Evolutionary conservation across 2,797 vertebrate species (phyloP).

Genomic region (Cottoperca gobio): DNA sequence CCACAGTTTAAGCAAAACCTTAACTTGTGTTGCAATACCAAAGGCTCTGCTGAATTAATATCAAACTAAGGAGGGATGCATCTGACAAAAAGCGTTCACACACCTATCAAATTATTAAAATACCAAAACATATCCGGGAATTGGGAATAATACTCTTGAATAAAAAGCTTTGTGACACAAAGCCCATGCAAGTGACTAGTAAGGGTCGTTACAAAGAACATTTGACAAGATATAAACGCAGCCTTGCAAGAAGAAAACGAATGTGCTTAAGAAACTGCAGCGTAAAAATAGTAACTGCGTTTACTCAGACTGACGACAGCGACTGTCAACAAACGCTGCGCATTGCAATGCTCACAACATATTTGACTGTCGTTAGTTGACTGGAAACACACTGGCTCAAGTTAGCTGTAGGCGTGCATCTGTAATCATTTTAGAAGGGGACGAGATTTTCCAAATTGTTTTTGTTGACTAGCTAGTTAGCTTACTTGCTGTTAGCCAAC

Average conservation of each 20-base stretch:
- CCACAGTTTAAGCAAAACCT: not conserved
- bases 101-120: not conserved
- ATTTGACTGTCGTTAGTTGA: constrained; percentile 13
- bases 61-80: not conserved
- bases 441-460: constrained; percentile 61
- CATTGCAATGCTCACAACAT: not conserved
- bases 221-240: not conserved
- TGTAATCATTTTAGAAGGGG: constrained; percentile 30
- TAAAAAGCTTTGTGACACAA: not conserved
- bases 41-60: not conserved
- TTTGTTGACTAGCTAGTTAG: constrained; percentile 52
- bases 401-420: not conserved
- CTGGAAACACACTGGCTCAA: constrained; percentile 34
- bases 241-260: not conserved
- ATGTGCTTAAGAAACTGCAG: not conserved
- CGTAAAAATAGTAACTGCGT: constrained; percentile 1
- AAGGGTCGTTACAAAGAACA: not conserved
- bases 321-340: constrained; percentile 50
- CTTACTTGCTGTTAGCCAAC: constrained; percentile 24
- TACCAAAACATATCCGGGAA: not conserved
- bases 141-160: not conserved
- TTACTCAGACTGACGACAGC: constrained; percentile 11
- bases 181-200: not conserved
- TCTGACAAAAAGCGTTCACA: not conserved
- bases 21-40: not conserved